Base-by-base conservation (phyloP, 2,113 vertebrate species). In the Eidolon helvum region DNA sequence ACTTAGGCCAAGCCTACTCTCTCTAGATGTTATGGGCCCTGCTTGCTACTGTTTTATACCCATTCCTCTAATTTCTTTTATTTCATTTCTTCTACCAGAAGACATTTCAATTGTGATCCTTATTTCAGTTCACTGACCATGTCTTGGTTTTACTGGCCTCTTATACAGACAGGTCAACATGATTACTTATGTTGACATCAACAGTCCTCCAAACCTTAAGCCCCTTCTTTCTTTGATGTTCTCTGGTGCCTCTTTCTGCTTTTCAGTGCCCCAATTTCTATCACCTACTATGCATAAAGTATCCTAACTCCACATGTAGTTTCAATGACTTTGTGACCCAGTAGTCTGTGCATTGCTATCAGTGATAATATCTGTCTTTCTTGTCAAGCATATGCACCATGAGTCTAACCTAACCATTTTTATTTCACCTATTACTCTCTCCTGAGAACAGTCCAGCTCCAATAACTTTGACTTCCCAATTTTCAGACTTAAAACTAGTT, bases 291-390 rank as follows among this genome's bases (percentile, higher is more conserved):
- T 35, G 18, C 35, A 30, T 50, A 69, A 63, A 59, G 18, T 68
- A 35, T 61, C 8, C 4, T 18, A 33, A 12, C 43, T 69, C 35
- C n/a, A 26, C 1, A 45, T 2, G 0, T 2, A 7, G 24, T 61
- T 95, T 87, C 61, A 71, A 6, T 53, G 22, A 83, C 53, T 92
- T 18, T 43, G 33, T 55, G 57, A 38, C n/a, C 72, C 18, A 11
- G 14, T 28, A 72, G 28, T 5, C 8, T 55, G 5, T 10, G 22
- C 12, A 18, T 22, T 43, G 18, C 2, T 69, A 9, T 48, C 38
- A 72, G 6, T 77, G 61, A 59, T 40, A 18, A 48, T 43, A 83
- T 28, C 18, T 33, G 9, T 26, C 6, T 71, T 80, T 71, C 22
- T 38, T 63, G 7, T 15, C 10, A 63, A 38, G 30, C 22, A 35